These are phyloP conservation scores for Acleris cristana DNA, from an alignment of 2,888 invertebrate genomes.

Conservation along the genomic window DNA sequence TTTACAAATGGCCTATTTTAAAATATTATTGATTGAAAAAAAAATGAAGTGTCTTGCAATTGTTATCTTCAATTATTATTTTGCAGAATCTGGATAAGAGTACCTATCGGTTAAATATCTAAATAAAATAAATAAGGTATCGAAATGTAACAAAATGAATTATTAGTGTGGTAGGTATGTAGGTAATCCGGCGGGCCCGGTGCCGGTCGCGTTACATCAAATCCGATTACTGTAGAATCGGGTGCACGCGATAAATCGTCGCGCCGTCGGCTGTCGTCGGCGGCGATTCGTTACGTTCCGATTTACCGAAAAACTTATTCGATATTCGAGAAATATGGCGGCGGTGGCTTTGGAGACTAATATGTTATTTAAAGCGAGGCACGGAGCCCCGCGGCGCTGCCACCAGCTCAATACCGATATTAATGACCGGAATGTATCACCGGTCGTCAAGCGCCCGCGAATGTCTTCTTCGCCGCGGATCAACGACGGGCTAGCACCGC, in stretches of 20 bases:
- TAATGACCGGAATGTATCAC: constrained; percentile 73
- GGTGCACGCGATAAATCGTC: constrained; percentile 77
- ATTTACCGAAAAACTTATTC: constrained; percentile 70
- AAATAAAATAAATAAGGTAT: neutral
- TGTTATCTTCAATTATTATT: too few species aligned
- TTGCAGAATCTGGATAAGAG: too few species aligned
- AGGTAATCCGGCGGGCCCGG: constrained; percentile 18
- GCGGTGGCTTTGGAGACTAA: constrained; percentile 77
- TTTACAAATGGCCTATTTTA: too few species aligned
- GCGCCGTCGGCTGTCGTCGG: constrained; percentile 68
- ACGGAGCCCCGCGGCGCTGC: constrained; percentile 73
- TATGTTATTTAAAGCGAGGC: constrained; percentile 72
- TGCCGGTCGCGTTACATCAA: constrained; percentile 53
- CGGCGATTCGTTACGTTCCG: constrained; percentile 74
- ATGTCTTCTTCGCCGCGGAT: constrained; percentile 60
- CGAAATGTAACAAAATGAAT: neutral
- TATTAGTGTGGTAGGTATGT: constrained; percentile 9
- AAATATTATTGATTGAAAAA: too few species aligned
- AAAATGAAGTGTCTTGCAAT: too few species aligned
- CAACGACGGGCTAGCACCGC: constrained; percentile 44
- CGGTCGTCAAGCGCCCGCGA: constrained; percentile 56
- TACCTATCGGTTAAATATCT: too few species aligned
- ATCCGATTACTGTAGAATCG: constrained; percentile 73
- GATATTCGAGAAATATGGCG: constrained; percentile 70
- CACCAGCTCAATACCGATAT: constrained; percentile 74